Percentiles rank a stretch among this genome's conserved stretches.
These are phyloP conservation scores for Eupithecia vulgata DNA, from an alignment of 2,888 invertebrate species.

Conservation along the genomic window DNA sequence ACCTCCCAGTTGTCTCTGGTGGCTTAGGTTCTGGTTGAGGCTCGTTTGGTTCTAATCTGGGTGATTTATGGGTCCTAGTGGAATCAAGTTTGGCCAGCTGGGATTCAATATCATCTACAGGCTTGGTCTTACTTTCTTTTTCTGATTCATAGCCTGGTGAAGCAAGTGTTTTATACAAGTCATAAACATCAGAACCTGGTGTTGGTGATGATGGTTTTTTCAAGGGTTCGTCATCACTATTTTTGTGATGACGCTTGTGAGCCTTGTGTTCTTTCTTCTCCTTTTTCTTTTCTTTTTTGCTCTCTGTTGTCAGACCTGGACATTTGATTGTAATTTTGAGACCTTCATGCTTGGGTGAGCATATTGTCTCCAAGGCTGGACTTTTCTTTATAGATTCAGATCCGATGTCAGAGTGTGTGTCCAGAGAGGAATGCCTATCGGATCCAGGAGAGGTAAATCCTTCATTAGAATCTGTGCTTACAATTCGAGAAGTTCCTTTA, in stretches of 20 bases:
- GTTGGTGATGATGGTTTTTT: conserved; percentile 79
- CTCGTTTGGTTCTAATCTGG: conserved; percentile 69
- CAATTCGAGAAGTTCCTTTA: conserved; percentile 87
- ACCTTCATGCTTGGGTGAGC: conserved; percentile 80
- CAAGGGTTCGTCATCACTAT: conserved; percentile 66
- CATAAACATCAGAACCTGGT: conserved; percentile 79
- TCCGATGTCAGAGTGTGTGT: conserved; percentile 74
- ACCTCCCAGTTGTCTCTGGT: conserved; percentile 71
- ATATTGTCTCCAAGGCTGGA: conserved; percentile 74
- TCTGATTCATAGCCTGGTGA: conserved; percentile 72
- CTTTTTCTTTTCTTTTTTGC: conserved; percentile 77
- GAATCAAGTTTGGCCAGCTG: conserved; percentile 72
- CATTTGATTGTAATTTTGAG: conserved; percentile 82
- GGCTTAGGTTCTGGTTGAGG: conserved; percentile 75
- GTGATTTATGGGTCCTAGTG: conserved; percentile 58
- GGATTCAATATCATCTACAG: conserved; percentile 70
- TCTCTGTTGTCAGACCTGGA: conserved; percentile 64
- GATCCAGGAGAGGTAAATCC: conserved; percentile 83
- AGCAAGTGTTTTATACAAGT: conserved; percentile 80
- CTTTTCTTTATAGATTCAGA: conserved; percentile 72
- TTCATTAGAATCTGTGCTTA: conserved; percentile 87
- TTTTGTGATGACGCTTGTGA: conserved; percentile 78
- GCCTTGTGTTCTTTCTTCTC: conserved; percentile 83
- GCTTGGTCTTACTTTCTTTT: conserved; percentile 58
- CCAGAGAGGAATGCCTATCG: conserved; percentile 79